A percentile compares a stretch with the other conserved stretches of the same genome.
Conservation (phyloP, 2,797 vertebrate genomes). For the Lepilemur septentrionalis region DNA sequence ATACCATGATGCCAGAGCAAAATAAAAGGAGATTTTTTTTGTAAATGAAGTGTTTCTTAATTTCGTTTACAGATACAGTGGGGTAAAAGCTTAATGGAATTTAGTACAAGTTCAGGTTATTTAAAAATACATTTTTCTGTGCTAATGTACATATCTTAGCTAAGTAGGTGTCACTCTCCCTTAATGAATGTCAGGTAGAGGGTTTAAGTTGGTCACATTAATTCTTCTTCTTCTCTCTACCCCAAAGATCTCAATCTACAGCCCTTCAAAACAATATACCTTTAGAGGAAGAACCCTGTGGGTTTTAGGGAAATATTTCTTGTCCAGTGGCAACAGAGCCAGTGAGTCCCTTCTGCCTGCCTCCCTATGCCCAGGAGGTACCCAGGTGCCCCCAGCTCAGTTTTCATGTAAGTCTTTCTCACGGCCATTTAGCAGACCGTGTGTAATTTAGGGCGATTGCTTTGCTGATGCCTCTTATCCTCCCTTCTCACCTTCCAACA, state of each 20-base stretch:
- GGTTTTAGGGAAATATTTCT: constrained; percentile 53
- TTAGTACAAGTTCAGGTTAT: constrained; percentile 12
- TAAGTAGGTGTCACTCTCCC: neutral
- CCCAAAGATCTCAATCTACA: neutral
- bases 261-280: neutral
- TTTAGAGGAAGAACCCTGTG: neutral
- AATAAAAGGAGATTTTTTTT: constrained; percentile 11
- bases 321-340: neutral
- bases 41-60: neutral
- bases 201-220: neutral
- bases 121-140: neutral
- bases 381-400: constrained; percentile 59
- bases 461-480: constrained; percentile 60
- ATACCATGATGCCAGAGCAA: neutral
- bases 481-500: neutral
- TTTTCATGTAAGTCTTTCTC: constrained; percentile 78
- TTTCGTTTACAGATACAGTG: neutral
- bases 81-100: neutral
- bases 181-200: neutral
- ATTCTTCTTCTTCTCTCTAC: neutral
- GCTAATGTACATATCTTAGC: neutral
- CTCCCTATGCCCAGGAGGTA: constrained; percentile 58
- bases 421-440: constrained; percentile 78
- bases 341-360: neutral
- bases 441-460: constrained; percentile 82